Percentiles rank a stretch among this genome's conserved stretches.
Evolutionary conservation across 2,888 invertebrate species (phyloP).

Genomic region (Pyrgus malvae): DNA sequence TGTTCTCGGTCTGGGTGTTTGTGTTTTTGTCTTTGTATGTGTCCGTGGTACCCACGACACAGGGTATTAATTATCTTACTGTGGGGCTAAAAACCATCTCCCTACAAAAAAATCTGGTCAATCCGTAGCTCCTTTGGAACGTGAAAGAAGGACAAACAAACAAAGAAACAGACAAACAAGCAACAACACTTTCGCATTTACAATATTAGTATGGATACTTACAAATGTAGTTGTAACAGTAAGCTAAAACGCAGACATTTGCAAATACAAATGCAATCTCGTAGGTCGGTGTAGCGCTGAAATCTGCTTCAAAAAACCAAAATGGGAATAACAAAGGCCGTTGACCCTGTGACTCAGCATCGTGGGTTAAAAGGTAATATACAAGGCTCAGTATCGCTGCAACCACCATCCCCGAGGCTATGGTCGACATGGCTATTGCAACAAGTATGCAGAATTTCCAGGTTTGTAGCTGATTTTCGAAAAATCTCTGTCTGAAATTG

Average conservation of each 20-base stretch:
- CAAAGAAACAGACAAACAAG: too few relatives aligned
- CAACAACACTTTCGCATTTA: too few relatives aligned
- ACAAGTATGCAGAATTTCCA: constrained; percentile 48
- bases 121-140: too few relatives aligned
- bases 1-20: too few relatives aligned
- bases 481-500: constrained; percentile 48
- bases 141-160: neutral
- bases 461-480: constrained; percentile 48
- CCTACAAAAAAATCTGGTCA: too few relatives aligned
- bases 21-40: too few relatives aligned
- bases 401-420: constrained; percentile 38
- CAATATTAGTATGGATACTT: too few relatives aligned
- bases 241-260: constrained; percentile 39
- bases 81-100: too few relatives aligned
- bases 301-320: constrained; percentile 49
- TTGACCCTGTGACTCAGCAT: constrained; percentile 36
- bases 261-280: constrained; percentile 49
- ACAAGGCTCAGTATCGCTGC: constrained; percentile 39
- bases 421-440: constrained; percentile 37
- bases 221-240: constrained; percentile 51
- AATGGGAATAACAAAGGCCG: constrained; percentile 55
- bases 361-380: constrained; percentile 39
- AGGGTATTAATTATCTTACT: too few relatives aligned
- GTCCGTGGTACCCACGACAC: too few relatives aligned
- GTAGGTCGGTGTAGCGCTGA: constrained; percentile 48